These are phyloP conservation scores for Colius striatus DNA, from an alignment of 2,113 vertebrate genomes.

Conservation along the genomic window DNA sequence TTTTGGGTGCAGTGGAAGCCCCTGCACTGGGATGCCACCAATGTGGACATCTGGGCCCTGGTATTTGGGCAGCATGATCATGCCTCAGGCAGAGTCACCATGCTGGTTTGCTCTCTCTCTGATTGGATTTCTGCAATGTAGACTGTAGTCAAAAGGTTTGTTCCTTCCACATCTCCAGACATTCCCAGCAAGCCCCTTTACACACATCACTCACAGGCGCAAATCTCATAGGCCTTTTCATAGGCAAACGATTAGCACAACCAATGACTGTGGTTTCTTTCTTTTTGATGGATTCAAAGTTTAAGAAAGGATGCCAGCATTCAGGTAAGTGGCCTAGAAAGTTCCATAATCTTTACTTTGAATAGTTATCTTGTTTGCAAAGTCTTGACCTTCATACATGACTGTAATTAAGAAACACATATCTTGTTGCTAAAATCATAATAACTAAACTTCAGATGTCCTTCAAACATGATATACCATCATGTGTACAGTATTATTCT, in stretches of 20 bases:
- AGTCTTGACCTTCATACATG: background rate
- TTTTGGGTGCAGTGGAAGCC: background rate
- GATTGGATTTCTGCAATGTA: background rate
- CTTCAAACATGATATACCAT: background rate
- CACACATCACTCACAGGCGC: background rate
- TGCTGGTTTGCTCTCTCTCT: background rate
- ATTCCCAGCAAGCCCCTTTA: background rate
- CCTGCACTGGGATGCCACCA: background rate
- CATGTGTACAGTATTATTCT: background rate
- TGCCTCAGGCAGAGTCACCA: background rate
- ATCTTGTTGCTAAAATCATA: background rate
- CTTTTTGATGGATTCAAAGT: background rate
- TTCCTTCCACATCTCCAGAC: background rate
- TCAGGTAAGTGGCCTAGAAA: background rate
- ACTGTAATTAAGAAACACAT: background rate
- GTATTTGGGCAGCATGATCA: accelerated
- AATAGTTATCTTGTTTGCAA: background rate
- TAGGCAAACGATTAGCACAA: background rate
- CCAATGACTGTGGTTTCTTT: background rate
- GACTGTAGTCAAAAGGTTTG: background rate
- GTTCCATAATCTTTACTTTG: background rate
- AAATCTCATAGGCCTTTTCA: background rate
- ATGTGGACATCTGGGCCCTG: too few relatives aligned
- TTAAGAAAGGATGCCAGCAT: background rate
- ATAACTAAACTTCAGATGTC: background rate